phyloP scores from a whole-genome alignment of 2,797 vertebrate species.

The Alcedo quadribrachys region DNA sequence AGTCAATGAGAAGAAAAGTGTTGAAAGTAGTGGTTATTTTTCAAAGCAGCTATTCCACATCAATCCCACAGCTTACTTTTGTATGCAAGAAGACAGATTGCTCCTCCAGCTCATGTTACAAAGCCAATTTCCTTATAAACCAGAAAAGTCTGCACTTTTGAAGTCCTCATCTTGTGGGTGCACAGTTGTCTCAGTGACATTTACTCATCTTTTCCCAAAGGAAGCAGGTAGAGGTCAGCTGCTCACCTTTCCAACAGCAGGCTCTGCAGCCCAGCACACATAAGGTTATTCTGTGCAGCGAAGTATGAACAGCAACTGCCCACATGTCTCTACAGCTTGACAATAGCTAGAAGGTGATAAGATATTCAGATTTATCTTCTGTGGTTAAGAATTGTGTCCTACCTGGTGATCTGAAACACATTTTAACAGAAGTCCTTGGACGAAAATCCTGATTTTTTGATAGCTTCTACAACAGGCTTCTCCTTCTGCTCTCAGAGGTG shows the following conservation, averaged over 20 bases:
- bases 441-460: neutral
- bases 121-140: neutral
- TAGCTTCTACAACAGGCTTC: neutral
- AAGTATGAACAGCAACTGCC: neutral
- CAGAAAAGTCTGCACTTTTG: neutral
- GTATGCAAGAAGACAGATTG: fast-evolving
- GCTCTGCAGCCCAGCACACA: neutral
- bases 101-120: neutral
- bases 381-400: neutral
- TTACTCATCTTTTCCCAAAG: neutral
- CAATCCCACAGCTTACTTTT: neutral
- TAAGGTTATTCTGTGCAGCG: neutral
- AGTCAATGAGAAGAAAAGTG: neutral
- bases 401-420: neutral
- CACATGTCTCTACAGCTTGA: neutral
- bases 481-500: neutral
- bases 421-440: neutral
- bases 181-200: neutral
- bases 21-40: neutral
- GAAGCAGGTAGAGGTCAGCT: neutral
- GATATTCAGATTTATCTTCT: neutral
- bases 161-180: neutral
- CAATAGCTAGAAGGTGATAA: neutral
- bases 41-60: neutral
- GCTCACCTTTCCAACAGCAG: neutral